phyloP scores from a whole-genome alignment of 2,797 vertebrate genomes.

The Ciconia nigra region DNA sequence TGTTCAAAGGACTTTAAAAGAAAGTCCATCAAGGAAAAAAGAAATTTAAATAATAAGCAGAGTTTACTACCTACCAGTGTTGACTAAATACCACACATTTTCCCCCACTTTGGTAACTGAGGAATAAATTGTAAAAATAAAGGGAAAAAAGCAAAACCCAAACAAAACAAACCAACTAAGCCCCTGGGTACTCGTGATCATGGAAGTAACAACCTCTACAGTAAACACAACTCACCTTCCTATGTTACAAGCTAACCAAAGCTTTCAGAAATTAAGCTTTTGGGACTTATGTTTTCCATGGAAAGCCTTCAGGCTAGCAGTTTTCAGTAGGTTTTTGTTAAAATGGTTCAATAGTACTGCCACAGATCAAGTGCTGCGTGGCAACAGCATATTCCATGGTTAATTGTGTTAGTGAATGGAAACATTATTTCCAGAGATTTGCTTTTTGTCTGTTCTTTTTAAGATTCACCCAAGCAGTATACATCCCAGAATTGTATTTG shows the following conservation, averaged over 20 bases:
- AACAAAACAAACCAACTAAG: background rate
- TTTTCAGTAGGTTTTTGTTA: background rate
- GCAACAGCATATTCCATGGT: background rate
- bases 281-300: background rate
- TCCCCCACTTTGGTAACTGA: background rate
- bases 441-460: background rate
- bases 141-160: background rate
- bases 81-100: background rate
- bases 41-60: background rate
- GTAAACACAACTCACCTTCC: background rate
- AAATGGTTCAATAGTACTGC: background rate
- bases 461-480: background rate
- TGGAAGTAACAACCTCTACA: background rate
- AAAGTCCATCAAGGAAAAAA: background rate
- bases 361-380: background rate
- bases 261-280: background rate
- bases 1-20: background rate
- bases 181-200: background rate
- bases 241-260: background rate
- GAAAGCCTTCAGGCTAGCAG: background rate
- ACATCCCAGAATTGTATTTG: background rate
- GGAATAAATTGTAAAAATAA: background rate
- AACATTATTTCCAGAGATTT: background rate
- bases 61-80: background rate
- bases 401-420: background rate